Percentiles rank a stretch among this genome's conserved stretches.
phyloP scores from a whole-genome alignment of 2,797 vertebrate genomes.

The Neosalanx taihuensis region DNA sequence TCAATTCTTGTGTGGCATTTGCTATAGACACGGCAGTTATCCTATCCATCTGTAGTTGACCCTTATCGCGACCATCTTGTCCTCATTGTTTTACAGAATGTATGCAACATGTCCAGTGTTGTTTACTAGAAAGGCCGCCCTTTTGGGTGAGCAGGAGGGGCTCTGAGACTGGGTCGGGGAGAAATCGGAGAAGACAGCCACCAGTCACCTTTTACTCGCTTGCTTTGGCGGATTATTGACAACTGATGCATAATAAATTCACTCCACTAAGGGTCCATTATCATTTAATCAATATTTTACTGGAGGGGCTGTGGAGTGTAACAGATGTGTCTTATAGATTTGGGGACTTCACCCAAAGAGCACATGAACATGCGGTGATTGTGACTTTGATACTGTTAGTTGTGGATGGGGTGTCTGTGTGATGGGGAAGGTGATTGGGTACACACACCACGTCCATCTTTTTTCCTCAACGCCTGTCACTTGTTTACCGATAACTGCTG shows the following conservation, averaged over 20 bases:
- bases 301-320: constrained; percentile 38
- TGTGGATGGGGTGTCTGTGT: neutral
- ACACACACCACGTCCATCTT: constrained; percentile 1
- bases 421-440: neutral
- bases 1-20: too few relatives aligned
- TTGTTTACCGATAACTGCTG: neutral
- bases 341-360: constrained; percentile 28
- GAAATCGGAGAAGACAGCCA: constrained; percentile 78
- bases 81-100: constrained; percentile 48
- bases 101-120: constrained; percentile 58
- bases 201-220: constrained; percentile 81
- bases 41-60: constrained; percentile 43
- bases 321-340: constrained; percentile 68
- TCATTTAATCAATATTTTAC: constrained; percentile 81
- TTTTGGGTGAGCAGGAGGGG: constrained; percentile 23
- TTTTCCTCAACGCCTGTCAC: constrained; percentile 5
- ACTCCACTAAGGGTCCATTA: constrained; percentile 87
- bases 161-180: constrained; percentile 25
- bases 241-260: constrained; percentile 88
- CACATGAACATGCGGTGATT: neutral
- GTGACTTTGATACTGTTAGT: neutral
- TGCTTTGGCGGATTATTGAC: constrained; percentile 80
- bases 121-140: constrained; percentile 57
- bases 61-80: constrained; percentile 65
- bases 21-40: neutral